These are phyloP conservation scores for Helobdella robusta DNA, from an alignment of 2,888 invertebrate species.

Conservation along the genomic window DNA sequence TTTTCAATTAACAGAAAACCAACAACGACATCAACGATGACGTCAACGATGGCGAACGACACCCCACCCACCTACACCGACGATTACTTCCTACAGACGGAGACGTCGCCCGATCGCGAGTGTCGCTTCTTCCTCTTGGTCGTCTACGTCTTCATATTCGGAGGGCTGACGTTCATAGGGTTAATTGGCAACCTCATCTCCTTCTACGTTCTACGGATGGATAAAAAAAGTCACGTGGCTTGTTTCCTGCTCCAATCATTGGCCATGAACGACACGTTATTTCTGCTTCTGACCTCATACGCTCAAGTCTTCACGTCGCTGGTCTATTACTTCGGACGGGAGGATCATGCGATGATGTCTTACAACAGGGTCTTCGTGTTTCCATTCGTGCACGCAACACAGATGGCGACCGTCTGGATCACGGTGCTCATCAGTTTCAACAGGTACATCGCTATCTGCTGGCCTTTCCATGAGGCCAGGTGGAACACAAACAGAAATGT, in stretches of 20 bases:
- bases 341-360: constrained; percentile 23
- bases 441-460: constrained; percentile 36
- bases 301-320: constrained; percentile 31
- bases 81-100: no score
- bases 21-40: no score
- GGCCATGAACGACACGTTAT: constrained; percentile 35
- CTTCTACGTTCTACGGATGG: constrained; percentile 35
- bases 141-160: constrained; percentile 10
- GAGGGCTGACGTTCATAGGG: constrained; percentile 11
- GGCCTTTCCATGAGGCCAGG: constrained; percentile 34
- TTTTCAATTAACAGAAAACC: no score
- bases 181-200: constrained; percentile 34
- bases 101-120: no score
- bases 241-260: constrained; percentile 33
- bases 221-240: constrained; percentile 31
- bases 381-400: constrained; percentile 36
- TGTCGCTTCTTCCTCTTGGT: constrained; percentile 24
- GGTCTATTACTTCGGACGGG: constrained; percentile 24
- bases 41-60: no score
- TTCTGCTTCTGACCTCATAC: constrained; percentile 32
- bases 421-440: constrained; percentile 37
- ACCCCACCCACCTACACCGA: no score
- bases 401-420: constrained; percentile 36
- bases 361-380: constrained; percentile 31
- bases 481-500: constrained; percentile 32